Percentiles rank a stretch among this genome's conserved stretches.
Evolutionary conservation across 2,888 invertebrate genomes (phyloP).

Genomic region (Machimus atricapillus): DNA sequence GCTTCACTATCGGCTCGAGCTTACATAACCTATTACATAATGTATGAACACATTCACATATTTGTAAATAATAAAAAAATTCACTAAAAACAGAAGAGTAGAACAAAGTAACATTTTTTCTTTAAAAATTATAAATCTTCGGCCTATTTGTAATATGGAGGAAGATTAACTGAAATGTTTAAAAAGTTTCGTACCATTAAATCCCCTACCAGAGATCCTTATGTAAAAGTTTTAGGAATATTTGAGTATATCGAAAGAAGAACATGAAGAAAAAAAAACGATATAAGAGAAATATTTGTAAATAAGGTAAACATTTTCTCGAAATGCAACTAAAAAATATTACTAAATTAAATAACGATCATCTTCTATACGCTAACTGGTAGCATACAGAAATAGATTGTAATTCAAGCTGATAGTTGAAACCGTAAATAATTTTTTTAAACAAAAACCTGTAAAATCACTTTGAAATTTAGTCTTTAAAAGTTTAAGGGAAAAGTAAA

Average conservation of each 20-base stretch:
- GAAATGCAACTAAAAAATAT: background rate
- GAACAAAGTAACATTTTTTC: background rate
- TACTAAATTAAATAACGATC: constrained; percentile 19
- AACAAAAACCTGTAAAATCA: constrained; percentile 27
- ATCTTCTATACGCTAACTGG: constrained; percentile 25
- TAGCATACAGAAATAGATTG: constrained; percentile 24
- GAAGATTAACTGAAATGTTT: constrained; percentile 13
- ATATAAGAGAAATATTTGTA: background rate
- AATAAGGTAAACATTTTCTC: constrained; percentile 17
- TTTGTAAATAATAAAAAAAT: background rate
- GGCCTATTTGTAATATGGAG: constrained; percentile 8
- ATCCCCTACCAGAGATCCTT: constrained; percentile 25
- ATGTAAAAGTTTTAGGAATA: constrained; percentile 22
- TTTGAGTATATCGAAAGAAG: background rate
- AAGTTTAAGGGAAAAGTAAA: constrained; percentile 25
- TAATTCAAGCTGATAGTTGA: constrained; percentile 35
- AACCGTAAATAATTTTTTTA: constrained; percentile 22
- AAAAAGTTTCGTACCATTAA: constrained; percentile 9
- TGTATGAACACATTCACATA: constrained; percentile 11
- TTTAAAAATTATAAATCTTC: constrained; percentile 5
- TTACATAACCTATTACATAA: constrained; percentile 4
- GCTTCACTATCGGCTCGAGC: constrained; percentile 35
- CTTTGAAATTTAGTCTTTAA: constrained; percentile 37
- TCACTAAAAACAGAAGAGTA: background rate
- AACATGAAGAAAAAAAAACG: background rate